Base-by-base conservation (phyloP, 2,888 invertebrate genomes). In the Folsomia candida region DNA sequence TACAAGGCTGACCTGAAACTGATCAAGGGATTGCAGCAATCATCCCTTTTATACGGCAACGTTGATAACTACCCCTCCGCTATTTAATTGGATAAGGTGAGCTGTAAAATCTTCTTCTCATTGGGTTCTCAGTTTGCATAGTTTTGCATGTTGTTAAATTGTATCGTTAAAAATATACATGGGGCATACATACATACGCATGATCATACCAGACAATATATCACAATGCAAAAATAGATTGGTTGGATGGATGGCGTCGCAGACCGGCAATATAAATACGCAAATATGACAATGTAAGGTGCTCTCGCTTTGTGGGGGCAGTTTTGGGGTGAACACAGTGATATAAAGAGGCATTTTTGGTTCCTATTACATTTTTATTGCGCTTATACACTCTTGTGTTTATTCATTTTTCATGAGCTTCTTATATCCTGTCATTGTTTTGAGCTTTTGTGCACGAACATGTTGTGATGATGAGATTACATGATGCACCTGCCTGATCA, bases 1-100 rank as follows among this genome's bases (percentile, higher is more conserved):
- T 37, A n/a, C 60, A 57, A 62, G 51, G 54, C 54, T 62, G 28
- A 67, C 54, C 70, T 70, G 66, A 60, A 65, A 67, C 70, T 65
- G 65, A 65, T 26, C 27, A 27, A n/a, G 26, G n/a, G 51, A n/a
- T 70, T 65, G 29, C 54, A 51, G 57, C 66, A 67, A 61, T 51
- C 61, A 54, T 67, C 62, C 54, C 62, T 67, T 70, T 67, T 70
- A 67, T 70, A 70, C 25, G 62, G 62, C 37, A 3, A 37, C 20
- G 6, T 54, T 6, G 20, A 6, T 54, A 6, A 22, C 54, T 20
- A 54, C 18, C 54, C 37, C 37, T 37, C 6, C 37, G 14, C n/a
- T 54, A 20, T 54, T 22, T 37, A 37, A 9, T 9, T 4, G 37
- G 6, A 37, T 9, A 37, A 37, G 4, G 37, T 37, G 37, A 9